A percentile compares a stretch with the other conserved stretches of the same genome.
These are phyloP conservation scores for Myrmecobius fasciatus DNA, from an alignment of 2,113 vertebrate genomes.

Conservation along the genomic window DNA sequence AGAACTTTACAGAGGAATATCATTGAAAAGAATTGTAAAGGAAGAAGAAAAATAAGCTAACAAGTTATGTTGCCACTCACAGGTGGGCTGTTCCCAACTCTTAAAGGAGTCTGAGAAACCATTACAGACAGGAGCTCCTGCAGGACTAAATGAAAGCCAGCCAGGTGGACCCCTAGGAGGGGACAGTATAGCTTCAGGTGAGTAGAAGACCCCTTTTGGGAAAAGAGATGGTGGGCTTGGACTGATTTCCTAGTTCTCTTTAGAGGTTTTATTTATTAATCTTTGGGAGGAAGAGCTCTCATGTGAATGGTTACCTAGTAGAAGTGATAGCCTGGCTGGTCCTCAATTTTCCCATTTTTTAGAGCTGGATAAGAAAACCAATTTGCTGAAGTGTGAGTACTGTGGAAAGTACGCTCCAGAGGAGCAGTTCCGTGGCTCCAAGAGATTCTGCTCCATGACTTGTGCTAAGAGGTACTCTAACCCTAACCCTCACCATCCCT, in stretches of 20 bases:
- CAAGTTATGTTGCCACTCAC: conserved; percentile 4
- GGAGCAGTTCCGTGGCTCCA: conserved; percentile 95
- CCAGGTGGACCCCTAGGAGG: conserved; percentile 79
- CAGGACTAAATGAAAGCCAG: conserved; percentile 81
- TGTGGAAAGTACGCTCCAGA: conserved; percentile 94
- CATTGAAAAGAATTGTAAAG: background rate
- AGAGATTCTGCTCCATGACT: conserved; percentile 97
- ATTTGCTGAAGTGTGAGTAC: conserved; percentile 96
- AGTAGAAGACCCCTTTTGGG: conserved; percentile 60
- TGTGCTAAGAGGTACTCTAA: conserved; percentile 97
- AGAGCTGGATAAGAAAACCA: conserved; percentile 87
- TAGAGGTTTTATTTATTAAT: conserved; percentile 54
- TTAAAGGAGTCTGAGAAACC: conserved; percentile 87
- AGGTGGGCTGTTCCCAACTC: conserved; percentile 88
- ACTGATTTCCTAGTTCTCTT: conserved; percentile 17
- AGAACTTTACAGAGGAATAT: background rate
- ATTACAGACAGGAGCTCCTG: conserved; percentile 76
- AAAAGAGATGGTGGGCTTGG: conserved; percentile 9
- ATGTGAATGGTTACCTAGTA: too few species aligned
- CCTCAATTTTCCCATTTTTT: conserved; percentile 61
- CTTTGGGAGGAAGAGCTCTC: background rate
- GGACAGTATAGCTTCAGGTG: conserved; percentile 80
- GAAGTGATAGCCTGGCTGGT: background rate
- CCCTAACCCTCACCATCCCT: conserved; percentile 11
- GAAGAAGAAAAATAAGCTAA: background rate